These are phyloP conservation scores for Drosophila trapezifrons DNA, from an alignment of 1,140 invertebrate genomes.

Conservation along the genomic window DNA sequence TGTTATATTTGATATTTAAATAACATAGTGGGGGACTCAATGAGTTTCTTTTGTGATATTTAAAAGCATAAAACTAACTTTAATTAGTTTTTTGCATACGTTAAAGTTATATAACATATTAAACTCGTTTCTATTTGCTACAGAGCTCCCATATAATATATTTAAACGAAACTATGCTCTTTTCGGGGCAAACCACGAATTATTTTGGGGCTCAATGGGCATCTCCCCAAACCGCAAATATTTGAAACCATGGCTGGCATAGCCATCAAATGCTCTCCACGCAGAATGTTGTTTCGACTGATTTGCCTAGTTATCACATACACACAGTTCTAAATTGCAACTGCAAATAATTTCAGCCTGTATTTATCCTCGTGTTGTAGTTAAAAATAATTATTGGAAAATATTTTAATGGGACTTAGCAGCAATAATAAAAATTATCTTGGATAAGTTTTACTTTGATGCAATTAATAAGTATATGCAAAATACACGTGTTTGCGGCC, in stretches of 20 bases:
- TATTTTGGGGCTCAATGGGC: conserved; percentile 33
- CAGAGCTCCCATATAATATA: background rate
- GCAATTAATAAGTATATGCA: conserved; percentile 2
- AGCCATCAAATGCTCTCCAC: conserved; percentile 24
- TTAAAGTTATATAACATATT: background rate
- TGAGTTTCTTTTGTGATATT: background rate
- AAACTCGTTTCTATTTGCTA: background rate
- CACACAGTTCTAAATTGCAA: background rate
- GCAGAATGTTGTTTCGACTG: conserved; percentile 26
- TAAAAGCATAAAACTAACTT: background rate
- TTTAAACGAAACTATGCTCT: conserved; percentile 9
- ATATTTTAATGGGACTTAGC: conserved; percentile 9
- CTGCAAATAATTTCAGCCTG: background rate
- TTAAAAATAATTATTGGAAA: conserved; percentile 16
- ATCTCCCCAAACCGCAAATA: conserved; percentile 47
- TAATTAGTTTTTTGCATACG: background rate
- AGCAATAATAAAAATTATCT: background rate
- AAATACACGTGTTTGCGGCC: background rate
- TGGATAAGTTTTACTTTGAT: conserved; percentile 4
- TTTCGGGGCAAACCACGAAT: conserved; percentile 41
- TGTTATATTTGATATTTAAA: conserved; percentile 1
- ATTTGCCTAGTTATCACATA: conserved; percentile 54
- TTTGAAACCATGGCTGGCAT: conserved; percentile 38
- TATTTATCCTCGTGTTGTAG: conserved; percentile 13
- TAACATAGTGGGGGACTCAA: no score